Evolutionary conservation across 2,797 vertebrate genomes (phyloP), one percentile per base, ranked within the genome.

Genomic region (Syngnathus rostellatus): DNA sequence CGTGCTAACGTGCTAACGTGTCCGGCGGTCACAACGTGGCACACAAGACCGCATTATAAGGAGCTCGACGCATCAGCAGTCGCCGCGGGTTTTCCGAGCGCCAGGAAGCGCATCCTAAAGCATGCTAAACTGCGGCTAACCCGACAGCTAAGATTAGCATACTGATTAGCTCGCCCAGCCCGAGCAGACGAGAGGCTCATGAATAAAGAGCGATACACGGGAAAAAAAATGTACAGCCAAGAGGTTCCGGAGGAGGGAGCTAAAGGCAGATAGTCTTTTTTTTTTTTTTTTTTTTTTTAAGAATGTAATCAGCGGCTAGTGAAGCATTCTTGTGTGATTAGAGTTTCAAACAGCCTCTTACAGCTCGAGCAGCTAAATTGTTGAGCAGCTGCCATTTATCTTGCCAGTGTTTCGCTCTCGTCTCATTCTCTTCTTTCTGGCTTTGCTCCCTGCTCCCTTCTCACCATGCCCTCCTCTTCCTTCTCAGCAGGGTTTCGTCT

Each of bases 201-300:
- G 85, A 84, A 87, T 85, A 60, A 81, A 84, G 69, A 23, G 72
- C 51, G 58, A 55, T 17, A 1, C 69, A 17, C 31, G 76, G 76
- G 77, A 81, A 87, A 21, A 61, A 86, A 72, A 88, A 85, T 90
- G 92, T 90, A 92, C 83, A 85, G 84, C 86, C 75, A 81, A 79
- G 77, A 92, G 89, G 87, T 85, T 91, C 95, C 96, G 94, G 94
- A 88, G 86, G 94, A 92, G 93, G 95, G 95, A 92, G 94, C 95
- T 88, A 92, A 87, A 81, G 81, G 89, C 92, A 85, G 68, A 89
- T 65, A 57, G 59, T 25, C 63, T 23, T 23, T 23, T 23, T 23
- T 23, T 71, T 70, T 67, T 48, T 55, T 50, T 60, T 46, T 53
- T 45, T 64, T 55, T 59, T 61, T n/a, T 75, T 1, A 31, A 57